Evolutionary conservation across 2,888 invertebrate genomes (phyloP).

Genomic region (Heliconius ismenius): DNA sequence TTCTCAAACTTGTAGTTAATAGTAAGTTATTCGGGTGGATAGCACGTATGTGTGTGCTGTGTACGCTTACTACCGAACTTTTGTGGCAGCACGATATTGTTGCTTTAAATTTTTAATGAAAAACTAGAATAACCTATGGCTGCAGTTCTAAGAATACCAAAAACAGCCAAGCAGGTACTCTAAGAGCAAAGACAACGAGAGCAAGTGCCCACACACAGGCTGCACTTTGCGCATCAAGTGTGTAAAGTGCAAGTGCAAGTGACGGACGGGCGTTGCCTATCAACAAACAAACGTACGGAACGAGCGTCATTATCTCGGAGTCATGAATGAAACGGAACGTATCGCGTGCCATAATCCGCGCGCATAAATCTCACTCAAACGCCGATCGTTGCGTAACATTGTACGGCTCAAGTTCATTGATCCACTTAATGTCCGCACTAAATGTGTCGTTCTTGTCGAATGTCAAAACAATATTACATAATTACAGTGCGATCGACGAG

Average conservation of each 20-base stretch:
- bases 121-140: not conserved
- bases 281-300: slow-evolving; percentile 70
- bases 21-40: slow-evolving; percentile 62
- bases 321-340: slow-evolving; percentile 80
- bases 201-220: slow-evolving; percentile 10
- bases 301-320: slow-evolving; percentile 73
- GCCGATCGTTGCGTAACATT: slow-evolving; percentile 77
- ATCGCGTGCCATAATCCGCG: slow-evolving; percentile 82
- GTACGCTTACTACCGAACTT: slow-evolving; percentile 36
- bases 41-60: slow-evolving; percentile 48
- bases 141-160: not conserved
- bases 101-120: not conserved
- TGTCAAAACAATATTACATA: slow-evolving; percentile 80
- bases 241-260: slow-evolving; percentile 25
- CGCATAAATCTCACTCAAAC: slow-evolving; percentile 81
- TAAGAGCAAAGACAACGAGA: not conserved
- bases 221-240: slow-evolving; percentile 18
- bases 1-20: slow-evolving; percentile 77
- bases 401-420: slow-evolving; percentile 80
- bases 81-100: slow-evolving; percentile 38
- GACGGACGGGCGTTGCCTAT: slow-evolving; percentile 31
- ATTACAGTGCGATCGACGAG: slow-evolving; percentile 47
- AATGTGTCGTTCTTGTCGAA: slow-evolving; percentile 78
- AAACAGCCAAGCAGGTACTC: not conserved
- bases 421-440: slow-evolving; percentile 79